Percentiles rank a stretch among this genome's conserved stretches.
These are phyloP conservation scores for Mesitornis unicolor DNA, from an alignment of 2,113 vertebrate species.

Conservation along the genomic window DNA sequence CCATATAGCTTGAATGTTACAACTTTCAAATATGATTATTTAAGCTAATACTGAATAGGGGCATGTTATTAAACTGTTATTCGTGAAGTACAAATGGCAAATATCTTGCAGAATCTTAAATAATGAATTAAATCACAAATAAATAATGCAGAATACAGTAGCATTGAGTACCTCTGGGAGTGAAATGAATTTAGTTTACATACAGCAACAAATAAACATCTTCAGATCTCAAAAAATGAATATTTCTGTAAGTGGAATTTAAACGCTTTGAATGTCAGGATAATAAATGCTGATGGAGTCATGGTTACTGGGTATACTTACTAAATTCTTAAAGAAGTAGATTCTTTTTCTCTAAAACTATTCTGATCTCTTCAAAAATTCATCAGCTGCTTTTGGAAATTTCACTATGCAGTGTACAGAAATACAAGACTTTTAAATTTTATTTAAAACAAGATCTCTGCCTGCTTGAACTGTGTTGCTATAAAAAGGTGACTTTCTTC, in stretches of 20 bases:
- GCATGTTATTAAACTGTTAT: not conserved
- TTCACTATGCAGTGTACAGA: not conserved
- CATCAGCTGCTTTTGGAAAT: not conserved
- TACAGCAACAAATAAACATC: not conserved
- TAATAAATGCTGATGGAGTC: not conserved
- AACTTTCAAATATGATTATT: not conserved
- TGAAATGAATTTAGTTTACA: not conserved
- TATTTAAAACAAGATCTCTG: not conserved
- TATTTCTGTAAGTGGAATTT: not conserved
- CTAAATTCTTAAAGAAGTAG: not conserved
- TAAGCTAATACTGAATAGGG: not conserved
- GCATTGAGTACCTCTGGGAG: not conserved
- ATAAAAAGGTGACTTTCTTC: not conserved
- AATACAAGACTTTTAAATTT: not conserved
- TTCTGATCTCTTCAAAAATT: not conserved
- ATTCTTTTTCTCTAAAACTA: accelerated
- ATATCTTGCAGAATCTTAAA: not conserved
- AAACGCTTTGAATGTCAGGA: not conserved
- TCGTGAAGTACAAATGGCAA: not conserved
- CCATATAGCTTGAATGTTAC: accelerated
- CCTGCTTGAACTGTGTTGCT: not conserved
- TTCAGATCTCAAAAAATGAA: not conserved
- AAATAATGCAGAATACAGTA: not conserved
- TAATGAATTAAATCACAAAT: not conserved
- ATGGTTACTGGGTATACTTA: not conserved